Conservation (phyloP, 1,140 invertebrate species). For the Cherax destructor region DNA sequence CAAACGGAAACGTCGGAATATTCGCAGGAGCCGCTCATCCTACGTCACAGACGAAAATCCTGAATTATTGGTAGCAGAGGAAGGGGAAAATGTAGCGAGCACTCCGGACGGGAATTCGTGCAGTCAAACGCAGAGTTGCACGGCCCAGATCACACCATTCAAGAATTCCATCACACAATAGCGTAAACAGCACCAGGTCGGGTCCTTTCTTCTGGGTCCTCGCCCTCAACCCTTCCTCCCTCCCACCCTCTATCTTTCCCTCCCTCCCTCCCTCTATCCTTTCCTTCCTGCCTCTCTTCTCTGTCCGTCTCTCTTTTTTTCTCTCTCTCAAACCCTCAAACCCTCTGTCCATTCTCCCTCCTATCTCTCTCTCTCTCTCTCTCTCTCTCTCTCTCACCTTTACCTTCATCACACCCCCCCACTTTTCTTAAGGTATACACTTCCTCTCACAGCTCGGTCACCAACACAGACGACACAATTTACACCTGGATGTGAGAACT, state of each 20-base stretch:
- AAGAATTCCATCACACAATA: conserved; percentile 4
- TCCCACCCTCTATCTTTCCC: neutral
- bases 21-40: too few species aligned
- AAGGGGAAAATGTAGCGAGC: neutral
- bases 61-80: neutral
- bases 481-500: too few species aligned
- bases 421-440: too few species aligned
- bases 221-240: neutral
- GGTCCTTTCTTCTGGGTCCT: neutral
- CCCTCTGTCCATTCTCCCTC: neutral
- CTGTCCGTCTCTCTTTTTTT: too few species aligned
- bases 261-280: neutral
- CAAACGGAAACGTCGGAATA: too few species aligned
- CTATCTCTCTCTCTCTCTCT: neutral
- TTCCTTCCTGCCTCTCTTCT: neutral
- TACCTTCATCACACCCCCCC: too few species aligned
- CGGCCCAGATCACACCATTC: neutral
- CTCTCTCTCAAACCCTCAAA: too few species aligned
- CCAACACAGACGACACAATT: too few species aligned
- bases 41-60: too few species aligned
- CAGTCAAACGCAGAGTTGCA: neutral
- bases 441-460: too few species aligned
- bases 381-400: too few species aligned
- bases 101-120: neutral
- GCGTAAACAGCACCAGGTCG: neutral